phyloP scores from a whole-genome alignment of 37 sponge, comb jelly and placozoan species.

The Crambe crambe region DNA sequence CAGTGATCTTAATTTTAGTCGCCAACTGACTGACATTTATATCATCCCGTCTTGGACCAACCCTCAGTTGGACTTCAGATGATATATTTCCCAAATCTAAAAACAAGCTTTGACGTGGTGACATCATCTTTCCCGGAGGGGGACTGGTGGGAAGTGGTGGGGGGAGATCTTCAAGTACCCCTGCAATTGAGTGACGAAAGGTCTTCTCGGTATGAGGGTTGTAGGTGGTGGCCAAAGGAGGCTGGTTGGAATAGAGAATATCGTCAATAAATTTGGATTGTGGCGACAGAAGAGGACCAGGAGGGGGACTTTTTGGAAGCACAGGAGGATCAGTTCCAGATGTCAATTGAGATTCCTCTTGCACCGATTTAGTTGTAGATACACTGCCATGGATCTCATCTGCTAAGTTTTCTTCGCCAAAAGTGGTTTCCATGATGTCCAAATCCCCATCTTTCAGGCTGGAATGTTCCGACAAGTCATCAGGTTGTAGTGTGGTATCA shows the following conservation, averaged over 20 bases:
- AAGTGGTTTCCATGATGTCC: constrained; percentile 14
- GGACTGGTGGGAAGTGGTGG: constrained; percentile 24
- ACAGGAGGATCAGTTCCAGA: background rate
- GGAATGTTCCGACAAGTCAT: background rate
- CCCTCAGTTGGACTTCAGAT: background rate
- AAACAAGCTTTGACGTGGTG: background rate
- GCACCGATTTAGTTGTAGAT: too few relatives aligned
- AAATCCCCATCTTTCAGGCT: constrained; percentile 4
- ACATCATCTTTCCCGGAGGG: constrained; percentile 30
- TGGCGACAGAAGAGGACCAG: constrained; percentile 32
- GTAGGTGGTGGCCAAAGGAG: background rate
- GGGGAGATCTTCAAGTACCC: constrained; percentile 1
- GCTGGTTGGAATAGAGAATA: too few relatives aligned
- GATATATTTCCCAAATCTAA: background rate
- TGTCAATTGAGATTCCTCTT: background rate
- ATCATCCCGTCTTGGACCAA: background rate
- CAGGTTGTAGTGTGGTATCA: background rate
- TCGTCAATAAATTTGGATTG: background rate
- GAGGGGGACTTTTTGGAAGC: constrained; percentile 25
- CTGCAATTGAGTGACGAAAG: constrained; percentile 1
- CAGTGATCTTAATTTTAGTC: background rate
- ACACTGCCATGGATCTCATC: background rate
- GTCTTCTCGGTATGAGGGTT: background rate
- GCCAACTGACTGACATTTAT: background rate
- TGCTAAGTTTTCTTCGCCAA: background rate